phyloP scores from a whole-genome alignment of 2,797 vertebrate species.

The Uromys caudimaculatus region DNA sequence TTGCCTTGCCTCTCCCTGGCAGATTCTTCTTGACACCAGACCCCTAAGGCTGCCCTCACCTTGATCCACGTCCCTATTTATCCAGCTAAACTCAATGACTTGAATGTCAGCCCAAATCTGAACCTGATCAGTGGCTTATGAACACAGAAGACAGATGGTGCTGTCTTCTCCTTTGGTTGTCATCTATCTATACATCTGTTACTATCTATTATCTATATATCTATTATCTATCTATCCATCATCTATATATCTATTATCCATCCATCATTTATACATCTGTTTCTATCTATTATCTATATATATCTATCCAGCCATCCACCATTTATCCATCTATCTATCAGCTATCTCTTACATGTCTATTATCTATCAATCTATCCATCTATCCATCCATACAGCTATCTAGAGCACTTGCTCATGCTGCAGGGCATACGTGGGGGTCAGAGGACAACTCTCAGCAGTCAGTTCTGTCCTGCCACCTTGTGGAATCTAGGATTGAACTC shows the following conservation, averaged over 20 bases:
- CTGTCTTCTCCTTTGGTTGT: not conserved
- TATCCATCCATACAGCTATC: not conserved
- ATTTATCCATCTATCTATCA: not conserved
- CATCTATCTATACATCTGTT: not conserved
- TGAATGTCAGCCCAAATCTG: not conserved
- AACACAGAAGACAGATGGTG: too few species aligned
- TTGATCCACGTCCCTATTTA: not conserved
- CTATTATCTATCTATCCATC: not conserved
- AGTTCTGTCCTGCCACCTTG: not conserved
- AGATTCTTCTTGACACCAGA: not conserved
- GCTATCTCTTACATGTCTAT: too few species aligned
- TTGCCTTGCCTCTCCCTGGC: not conserved
- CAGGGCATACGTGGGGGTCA: not conserved
- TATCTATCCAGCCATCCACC: not conserved
- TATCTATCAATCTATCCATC: not conserved
- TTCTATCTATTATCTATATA: not conserved
- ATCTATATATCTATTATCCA: not conserved
- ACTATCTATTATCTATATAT: not conserved
- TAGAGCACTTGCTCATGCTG: not conserved
- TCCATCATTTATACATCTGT: not conserved
- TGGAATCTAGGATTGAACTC: not conserved
- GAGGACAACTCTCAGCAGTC: not conserved
- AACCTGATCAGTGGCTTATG: not conserved
- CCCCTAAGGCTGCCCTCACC: not conserved
- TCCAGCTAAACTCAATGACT: not conserved